Conservation (phyloP, 2,113 vertebrate genomes). For the Falcunculus frontatus region DNA sequence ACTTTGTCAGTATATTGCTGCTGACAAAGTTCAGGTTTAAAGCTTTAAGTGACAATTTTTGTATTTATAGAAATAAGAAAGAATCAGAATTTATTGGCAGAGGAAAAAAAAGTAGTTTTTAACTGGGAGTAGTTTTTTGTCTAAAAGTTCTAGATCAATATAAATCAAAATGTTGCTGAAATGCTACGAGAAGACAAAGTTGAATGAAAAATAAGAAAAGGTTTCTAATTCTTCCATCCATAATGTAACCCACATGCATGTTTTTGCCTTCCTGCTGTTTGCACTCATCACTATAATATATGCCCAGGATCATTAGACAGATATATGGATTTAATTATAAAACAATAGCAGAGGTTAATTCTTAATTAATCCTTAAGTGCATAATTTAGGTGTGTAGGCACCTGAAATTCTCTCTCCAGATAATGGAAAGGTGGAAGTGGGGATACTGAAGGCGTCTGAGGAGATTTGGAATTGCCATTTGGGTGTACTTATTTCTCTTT, state of each 20-base stretch:
- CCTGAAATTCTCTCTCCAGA: neutral
- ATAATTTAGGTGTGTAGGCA: neutral
- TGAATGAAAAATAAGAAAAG: neutral
- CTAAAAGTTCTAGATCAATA: neutral
- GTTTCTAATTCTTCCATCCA: neutral
- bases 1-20: neutral
- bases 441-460: neutral
- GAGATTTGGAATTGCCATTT: neutral
- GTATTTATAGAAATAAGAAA: neutral
- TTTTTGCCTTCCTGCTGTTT: neutral
- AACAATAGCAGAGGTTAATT: neutral
- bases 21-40: neutral
- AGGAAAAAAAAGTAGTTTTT: neutral
- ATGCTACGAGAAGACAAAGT: neutral
- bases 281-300: neutral
- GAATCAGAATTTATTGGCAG: neutral
- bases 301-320: neutral
- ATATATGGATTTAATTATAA: neutral
- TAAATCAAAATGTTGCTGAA: neutral
- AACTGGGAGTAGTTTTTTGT: neutral
- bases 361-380: neutral
- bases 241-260: neutral
- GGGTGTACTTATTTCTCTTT: neutral
- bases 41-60: neutral
- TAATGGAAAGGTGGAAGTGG: neutral